Conservation (phyloP, 2,113 vertebrate genomes). For the Muntiacus reevesi region DNA sequence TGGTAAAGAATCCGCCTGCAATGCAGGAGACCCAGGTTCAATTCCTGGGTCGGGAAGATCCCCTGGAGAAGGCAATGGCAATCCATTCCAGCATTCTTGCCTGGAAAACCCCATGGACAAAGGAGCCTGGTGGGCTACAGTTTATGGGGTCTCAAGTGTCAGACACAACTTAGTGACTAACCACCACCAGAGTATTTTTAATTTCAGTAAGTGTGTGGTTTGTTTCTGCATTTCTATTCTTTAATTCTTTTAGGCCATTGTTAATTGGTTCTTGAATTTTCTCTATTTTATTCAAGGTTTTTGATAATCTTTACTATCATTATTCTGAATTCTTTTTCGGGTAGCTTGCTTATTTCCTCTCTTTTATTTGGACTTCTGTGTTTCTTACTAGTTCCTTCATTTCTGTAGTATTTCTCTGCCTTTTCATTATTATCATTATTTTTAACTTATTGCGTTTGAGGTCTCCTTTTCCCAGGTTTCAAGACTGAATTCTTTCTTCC, state of each 20-base stretch:
- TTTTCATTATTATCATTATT: neutral
- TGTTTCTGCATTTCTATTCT: neutral
- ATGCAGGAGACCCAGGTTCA: neutral
- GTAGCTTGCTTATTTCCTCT: neutral
- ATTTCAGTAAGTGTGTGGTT: neutral
- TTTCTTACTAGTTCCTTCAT: neutral
- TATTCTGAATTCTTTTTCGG: neutral
- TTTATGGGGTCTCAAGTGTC: neutral
- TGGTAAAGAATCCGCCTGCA: neutral
- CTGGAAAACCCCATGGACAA: neutral
- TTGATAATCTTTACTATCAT: neutral
- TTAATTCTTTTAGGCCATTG: neutral
- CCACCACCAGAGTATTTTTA: neutral
- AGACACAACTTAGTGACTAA: neutral
- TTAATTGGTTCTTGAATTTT: neutral
- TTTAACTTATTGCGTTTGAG: neutral
- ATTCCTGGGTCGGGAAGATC: no score
- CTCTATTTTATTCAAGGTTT: neutral
- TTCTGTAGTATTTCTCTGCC: neutral
- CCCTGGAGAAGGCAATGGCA: neutral
- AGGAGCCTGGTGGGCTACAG: neutral
- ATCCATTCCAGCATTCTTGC: neutral
- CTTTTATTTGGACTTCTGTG: neutral
- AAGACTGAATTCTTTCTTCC: neutral
- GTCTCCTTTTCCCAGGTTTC: neutral